These are phyloP conservation scores for Pseudochirops corinnae DNA, from an alignment of 2,797 vertebrate species.

Conservation along the genomic window DNA sequence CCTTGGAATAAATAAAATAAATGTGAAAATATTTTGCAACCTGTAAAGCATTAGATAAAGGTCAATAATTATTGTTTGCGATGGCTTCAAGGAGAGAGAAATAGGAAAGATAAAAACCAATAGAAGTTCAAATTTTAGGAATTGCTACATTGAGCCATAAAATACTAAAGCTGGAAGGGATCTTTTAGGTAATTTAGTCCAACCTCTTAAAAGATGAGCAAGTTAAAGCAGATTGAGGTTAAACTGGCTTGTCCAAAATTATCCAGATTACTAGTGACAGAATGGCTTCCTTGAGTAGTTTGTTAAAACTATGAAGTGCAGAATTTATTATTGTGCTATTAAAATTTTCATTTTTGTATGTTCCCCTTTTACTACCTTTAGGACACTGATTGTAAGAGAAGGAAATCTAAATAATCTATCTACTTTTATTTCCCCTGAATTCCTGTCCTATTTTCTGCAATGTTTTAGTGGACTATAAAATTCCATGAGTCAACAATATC, in stretches of 20 bases:
- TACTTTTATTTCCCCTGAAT: not conserved
- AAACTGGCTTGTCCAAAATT: not conserved
- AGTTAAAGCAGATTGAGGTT: not conserved
- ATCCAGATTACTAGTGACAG: not conserved
- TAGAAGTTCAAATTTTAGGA: not conserved
- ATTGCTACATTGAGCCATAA: not conserved
- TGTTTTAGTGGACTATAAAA: not conserved
- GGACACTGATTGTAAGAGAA: not conserved
- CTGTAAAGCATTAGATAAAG: not conserved
- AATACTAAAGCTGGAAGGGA: not conserved
- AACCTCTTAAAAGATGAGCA: not conserved
- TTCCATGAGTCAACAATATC: not conserved
- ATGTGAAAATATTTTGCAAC: not conserved
- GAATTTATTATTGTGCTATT: not conserved
- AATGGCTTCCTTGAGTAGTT: not conserved
- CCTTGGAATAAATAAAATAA: not conserved
- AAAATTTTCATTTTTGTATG: not conserved
- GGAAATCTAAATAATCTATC: not conserved
- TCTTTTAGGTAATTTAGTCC: not conserved
- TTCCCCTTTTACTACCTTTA: not conserved
- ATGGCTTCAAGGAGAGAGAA: not conserved
- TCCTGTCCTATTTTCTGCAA: not conserved
- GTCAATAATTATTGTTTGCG: not conserved
- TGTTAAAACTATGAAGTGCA: not conserved
- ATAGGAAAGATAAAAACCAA: not conserved